Evolutionary conservation across 2,797 vertebrate species (phyloP), one percentile per base, ranked within the genome.

Genomic region (Pygocentrus nattereri): DNA sequence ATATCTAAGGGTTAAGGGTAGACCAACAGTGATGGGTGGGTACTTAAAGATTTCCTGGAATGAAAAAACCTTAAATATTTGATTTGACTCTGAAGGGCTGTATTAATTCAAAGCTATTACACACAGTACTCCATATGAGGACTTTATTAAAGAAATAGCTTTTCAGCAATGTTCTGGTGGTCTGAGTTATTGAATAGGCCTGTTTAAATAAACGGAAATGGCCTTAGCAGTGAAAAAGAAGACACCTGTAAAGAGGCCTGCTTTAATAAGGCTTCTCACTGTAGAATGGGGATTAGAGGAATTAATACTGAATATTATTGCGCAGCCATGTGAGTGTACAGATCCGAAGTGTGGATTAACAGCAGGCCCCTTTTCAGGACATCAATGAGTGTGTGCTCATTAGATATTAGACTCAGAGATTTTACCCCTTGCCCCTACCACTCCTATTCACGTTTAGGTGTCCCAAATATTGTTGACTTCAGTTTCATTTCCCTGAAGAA

Each of bases 221-320:
- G 18, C 44, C 71, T 61, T 56, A 38, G 62, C 8, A 5, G 23
- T 69, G 25, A 81, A 65, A 69, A 56, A 47, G 52, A 61, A 44
- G 34, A n/a, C 34, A 10, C 59, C 30, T 47, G 21, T 62, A 27
- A 50, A 62, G n/a, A 64, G 67, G 30, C 27, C 21, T 21, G 52
- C 44, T 71, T 65, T 54, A 34, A 61, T 23, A 34, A 61, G 41
- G 31, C 16, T 30, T 61, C 76, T 49, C 30, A 38, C 41, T 31
- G 30, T 30, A 54, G 44, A 70, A 44, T 7, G 30, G 38, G 59
- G 67, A 76, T 81, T 71, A 74, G 56, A 27, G 70, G 65, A 54
- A 79, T 80, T 82, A 75, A 76, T 78, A 49, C 27, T 31, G 79
- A 70, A 62, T 75, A 78, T 82, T 59, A 44, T 10, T 44, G 10